Evolutionary conservation across 1,140 invertebrate genomes (phyloP).

Genomic region (Holcopasites calliopsidis): DNA sequence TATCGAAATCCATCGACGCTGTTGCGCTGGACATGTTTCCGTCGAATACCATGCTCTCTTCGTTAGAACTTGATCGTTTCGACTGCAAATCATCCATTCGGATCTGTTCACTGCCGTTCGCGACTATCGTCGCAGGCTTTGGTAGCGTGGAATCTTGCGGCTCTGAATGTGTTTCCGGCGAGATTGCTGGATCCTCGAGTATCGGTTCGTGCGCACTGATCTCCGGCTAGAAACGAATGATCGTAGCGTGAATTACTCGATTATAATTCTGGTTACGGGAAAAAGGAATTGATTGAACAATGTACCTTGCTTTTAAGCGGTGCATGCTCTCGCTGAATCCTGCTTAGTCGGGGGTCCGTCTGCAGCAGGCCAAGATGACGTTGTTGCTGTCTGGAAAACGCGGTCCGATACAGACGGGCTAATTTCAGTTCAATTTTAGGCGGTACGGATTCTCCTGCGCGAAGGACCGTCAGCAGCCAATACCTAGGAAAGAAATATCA

Average conservation of each 20-base stretch:
- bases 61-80: conserved; percentile 14
- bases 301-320: conserved; percentile 33
- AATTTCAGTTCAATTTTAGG: conserved; percentile 77
- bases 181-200: neutral
- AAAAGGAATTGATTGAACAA: neutral
- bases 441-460: conserved; percentile 74
- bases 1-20: no score
- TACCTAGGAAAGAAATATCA: conserved; percentile 78
- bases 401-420: conserved; percentile 78
- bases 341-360: conserved; percentile 60
- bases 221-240: no score
- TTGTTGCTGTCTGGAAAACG: conserved; percentile 79
- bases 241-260: no score
- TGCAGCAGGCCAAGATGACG: conserved; percentile 72
- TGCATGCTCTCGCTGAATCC: conserved; percentile 45
- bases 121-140: neutral
- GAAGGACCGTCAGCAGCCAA: conserved; percentile 89
- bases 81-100: neutral
- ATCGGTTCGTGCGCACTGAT: neutral
- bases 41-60: neutral
- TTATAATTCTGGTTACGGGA: neutral
- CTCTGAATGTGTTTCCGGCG: neutral
- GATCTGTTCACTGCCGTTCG: neutral
- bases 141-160: neutral
- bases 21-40: neutral